A percentile compares a stretch with the other conserved stretches of the same genome.
Conservation (phyloP, 2,797 vertebrate species). For the Gorsachius magnificus region DNA sequence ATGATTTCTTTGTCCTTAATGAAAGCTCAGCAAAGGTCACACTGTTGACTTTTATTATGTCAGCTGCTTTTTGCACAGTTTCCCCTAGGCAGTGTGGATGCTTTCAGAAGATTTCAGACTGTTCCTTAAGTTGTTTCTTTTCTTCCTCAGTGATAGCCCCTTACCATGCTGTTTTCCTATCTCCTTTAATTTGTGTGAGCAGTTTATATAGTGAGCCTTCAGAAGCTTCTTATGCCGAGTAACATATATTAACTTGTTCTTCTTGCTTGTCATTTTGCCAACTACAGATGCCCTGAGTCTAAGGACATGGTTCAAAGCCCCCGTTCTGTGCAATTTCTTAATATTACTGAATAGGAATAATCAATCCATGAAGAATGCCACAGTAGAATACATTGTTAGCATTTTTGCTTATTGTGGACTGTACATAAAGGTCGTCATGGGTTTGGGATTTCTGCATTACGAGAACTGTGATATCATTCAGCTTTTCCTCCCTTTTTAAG, state of each 20-base stretch:
- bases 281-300: neutral
- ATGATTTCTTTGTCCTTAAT: constrained; percentile 12
- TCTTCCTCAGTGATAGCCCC: neutral
- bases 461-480: neutral
- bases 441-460: neutral
- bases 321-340: neutral
- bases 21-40: constrained; percentile 22
- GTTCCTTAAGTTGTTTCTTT: neutral
- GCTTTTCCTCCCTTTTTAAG: neutral
- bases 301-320: neutral
- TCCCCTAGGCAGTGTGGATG: neutral
- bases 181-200: neutral
- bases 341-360: neutral
- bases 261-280: neutral
- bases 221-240: neutral
- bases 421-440: neutral
- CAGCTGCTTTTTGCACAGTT: neutral
- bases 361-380: neutral
- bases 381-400: neutral
- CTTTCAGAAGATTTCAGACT: neutral
- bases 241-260: neutral
- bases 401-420: neutral
- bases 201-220: neutral
- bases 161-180: neutral
- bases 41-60: neutral